Conservation (phyloP, 1,140 invertebrate genomes). For the Cephus cinctus region DNA sequence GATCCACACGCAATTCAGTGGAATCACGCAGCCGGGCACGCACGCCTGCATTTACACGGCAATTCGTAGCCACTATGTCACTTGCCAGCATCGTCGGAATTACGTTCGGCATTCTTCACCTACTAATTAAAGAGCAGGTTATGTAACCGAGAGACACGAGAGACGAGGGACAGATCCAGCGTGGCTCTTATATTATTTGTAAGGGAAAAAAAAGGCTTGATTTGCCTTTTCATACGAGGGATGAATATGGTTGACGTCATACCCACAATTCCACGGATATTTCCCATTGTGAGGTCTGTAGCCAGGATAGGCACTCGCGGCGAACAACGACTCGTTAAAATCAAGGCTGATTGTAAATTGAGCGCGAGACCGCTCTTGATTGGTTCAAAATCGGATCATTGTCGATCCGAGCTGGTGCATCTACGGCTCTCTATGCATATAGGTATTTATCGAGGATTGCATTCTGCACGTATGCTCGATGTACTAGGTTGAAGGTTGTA, state of each 20-base stretch:
- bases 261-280: conserved; percentile 11
- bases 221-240: conserved; percentile 35
- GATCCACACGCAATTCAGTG: conserved; percentile 28
- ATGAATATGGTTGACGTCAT: not conserved
- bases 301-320: too few relatives aligned
- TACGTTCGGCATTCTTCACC: conserved; percentile 30
- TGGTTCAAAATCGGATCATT: conserved; percentile 55
- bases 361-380: conserved; percentile 53
- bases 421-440: too few relatives aligned
- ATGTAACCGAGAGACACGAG: conserved; percentile 20
- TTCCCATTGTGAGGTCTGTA: too few relatives aligned
- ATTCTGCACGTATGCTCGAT: conserved; percentile 11
- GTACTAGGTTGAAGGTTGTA: too few relatives aligned
- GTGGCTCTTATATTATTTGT: too few relatives aligned
- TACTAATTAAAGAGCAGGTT: conserved; percentile 28
- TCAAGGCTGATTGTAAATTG: conserved; percentile 52
- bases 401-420: conserved; percentile 17
- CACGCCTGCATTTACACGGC: conserved; percentile 10
- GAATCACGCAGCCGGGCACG: conserved; percentile 15
- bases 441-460: too few relatives aligned
- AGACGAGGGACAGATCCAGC: conserved; percentile 11
- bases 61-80: not conserved
- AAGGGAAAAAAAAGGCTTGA: conserved; percentile 32
- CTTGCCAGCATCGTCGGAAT: conserved; percentile 22
- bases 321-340: conserved; percentile 23